Conservation (phyloP, 2,888 invertebrate species). For the Drosophila lutescens region DNA sequence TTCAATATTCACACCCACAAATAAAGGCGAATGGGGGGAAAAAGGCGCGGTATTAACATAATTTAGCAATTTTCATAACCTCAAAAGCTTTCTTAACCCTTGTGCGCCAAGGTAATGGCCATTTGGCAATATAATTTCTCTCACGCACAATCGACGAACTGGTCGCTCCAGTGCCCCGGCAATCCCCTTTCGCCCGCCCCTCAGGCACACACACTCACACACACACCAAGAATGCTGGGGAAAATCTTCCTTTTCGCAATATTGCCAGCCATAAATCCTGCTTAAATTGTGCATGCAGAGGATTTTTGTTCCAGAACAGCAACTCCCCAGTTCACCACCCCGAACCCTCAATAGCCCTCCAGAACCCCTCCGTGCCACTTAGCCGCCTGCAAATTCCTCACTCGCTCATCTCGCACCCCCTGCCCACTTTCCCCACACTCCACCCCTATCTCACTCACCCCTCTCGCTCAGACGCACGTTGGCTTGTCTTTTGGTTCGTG, state of each 20-base stretch:
- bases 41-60: slow-evolving; percentile 63
- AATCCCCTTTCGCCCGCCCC: neutral
- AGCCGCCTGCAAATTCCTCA: slow-evolving; percentile 53
- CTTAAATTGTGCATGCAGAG: slow-evolving; percentile 79
- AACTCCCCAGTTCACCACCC: slow-evolving; percentile 10
- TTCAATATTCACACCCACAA: slow-evolving; percentile 62
- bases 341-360: slow-evolving; percentile 2
- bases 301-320: slow-evolving; percentile 75
- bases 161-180: slow-evolving; percentile 45
- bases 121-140: slow-evolving; percentile 78
- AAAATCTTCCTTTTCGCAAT: slow-evolving; percentile 64
- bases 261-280: slow-evolving; percentile 78
- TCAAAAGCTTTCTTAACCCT: slow-evolving; percentile 65
- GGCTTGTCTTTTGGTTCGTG: slow-evolving; percentile 51
- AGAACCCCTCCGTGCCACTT: slow-evolving; percentile 48
- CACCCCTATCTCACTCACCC: slow-evolving; percentile 3
- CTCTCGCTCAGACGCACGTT: slow-evolving; percentile 33
- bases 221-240: slow-evolving; percentile 25
- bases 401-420: slow-evolving; percentile 25
- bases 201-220: slow-evolving; percentile 8
- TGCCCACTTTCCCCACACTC: neutral
- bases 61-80: slow-evolving; percentile 75
- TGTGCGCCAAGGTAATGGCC: slow-evolving; percentile 64
- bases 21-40: slow-evolving; percentile 10
- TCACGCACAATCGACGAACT: slow-evolving; percentile 74